These are phyloP conservation scores for Lissonota sp. DNA, from an alignment of 2,888 invertebrate genomes.

Conservation along the genomic window DNA sequence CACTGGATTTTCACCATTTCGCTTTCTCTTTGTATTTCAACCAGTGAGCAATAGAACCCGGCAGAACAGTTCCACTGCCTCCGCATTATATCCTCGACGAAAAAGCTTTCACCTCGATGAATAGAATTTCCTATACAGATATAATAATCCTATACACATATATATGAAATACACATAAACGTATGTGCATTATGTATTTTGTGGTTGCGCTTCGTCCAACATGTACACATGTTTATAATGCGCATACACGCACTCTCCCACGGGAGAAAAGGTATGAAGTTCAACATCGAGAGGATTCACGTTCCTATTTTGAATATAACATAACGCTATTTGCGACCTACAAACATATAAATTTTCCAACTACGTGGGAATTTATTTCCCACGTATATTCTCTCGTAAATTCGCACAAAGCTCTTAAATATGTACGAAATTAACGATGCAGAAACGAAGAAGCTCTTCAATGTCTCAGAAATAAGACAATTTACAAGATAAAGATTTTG, in stretches of 20 bases:
- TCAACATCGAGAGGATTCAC: conserved; percentile 35
- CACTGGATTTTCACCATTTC: background rate
- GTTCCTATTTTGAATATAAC: conserved; percentile 1
- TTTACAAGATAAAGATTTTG: background rate
- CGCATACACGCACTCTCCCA: background rate
- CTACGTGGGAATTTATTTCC: background rate
- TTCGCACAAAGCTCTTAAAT: conserved; percentile 6
- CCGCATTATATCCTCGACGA: conserved; percentile 45
- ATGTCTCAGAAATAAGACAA: background rate
- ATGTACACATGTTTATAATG: conserved; percentile 11
- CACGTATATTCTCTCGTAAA: conserved; percentile 1
- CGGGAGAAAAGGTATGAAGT: conserved; percentile 31
- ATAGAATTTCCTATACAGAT: conserved; percentile 46
- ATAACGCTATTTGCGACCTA: conserved; percentile 23
- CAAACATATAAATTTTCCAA: conserved; percentile 37
- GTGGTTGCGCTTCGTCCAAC: conserved; percentile 39
- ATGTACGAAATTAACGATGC: background rate
- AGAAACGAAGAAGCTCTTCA: background rate
- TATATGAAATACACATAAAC: background rate
- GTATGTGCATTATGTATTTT: conserved; percentile 39
- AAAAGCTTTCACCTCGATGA: conserved; percentile 63
- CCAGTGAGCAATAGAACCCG: conserved; percentile 31
- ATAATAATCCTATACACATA: conserved; percentile 7
- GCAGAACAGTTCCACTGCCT: conserved; percentile 35
- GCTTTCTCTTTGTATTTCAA: conserved; percentile 29